A percentile compares a stretch with the other conserved stretches of the same genome.
Evolutionary conservation across 2,113 vertebrate genomes (phyloP).

Genomic region (Elephas maximus): DNA sequence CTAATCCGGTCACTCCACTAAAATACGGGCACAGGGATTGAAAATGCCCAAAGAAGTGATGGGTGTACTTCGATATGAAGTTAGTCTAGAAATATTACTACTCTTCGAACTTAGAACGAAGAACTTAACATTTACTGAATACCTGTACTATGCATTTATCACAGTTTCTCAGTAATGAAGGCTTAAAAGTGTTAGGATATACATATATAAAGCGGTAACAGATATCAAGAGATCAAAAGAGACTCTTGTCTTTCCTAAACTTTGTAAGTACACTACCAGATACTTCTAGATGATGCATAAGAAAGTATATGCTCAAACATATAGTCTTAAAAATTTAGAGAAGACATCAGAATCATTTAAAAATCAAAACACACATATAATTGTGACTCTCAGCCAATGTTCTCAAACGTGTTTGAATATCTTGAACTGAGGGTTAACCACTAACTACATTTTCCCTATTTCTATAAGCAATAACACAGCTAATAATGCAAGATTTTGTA

Average conservation of each 20-base stretch:
- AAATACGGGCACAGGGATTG: not conserved
- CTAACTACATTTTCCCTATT: not conserved
- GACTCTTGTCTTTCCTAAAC: slow-evolving; percentile 51
- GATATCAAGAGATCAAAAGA: slow-evolving; percentile 57
- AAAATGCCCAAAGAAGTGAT: not conserved
- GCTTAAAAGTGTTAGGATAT: slow-evolving; percentile 48
- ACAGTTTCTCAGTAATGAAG: slow-evolving; percentile 32
- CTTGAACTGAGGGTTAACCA: not conserved
- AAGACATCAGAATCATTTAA: slow-evolving; percentile 53
- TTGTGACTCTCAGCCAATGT: slow-evolving; percentile 1
- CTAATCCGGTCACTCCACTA: not conserved
- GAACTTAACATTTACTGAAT: not conserved
- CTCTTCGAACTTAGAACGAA: slow-evolving; percentile 33
- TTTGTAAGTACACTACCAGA: slow-evolving; percentile 16
- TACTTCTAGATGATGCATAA: slow-evolving; percentile 53
- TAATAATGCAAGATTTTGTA: slow-evolving; percentile 37
- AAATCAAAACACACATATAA: not conserved
- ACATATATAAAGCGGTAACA: slow-evolving; percentile 50
- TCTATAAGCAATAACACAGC: not conserved
- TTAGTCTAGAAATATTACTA: not conserved
- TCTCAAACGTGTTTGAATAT: slow-evolving; percentile 50
- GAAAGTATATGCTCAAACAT: slow-evolving; percentile 66
- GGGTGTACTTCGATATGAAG: not conserved
- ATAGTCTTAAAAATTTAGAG: slow-evolving; percentile 68
- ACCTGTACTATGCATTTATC: not conserved